phyloP scores from a whole-genome alignment of 37 sponge, comb jelly and placozoan species.

The Aplysina aerophoba region DNA sequence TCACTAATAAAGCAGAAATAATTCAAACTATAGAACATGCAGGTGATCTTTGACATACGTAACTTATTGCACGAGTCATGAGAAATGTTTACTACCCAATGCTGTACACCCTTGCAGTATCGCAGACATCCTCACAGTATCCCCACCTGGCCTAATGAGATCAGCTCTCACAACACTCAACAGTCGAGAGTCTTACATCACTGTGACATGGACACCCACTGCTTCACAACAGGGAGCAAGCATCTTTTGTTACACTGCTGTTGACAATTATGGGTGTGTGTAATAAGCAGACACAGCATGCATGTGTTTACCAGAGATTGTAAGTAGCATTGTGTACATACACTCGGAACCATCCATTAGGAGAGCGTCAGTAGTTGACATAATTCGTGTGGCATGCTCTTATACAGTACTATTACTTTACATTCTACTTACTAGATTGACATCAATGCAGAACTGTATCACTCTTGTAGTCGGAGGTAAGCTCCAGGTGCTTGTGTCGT shows the following conservation, averaged over 20 bases:
- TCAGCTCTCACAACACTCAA: background rate
- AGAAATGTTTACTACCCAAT: no score
- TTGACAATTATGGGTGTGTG: slow-evolving; percentile 30
- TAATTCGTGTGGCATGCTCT: background rate
- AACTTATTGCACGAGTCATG: no score
- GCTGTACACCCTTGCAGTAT: slow-evolving; percentile 37
- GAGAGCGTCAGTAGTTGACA: background rate
- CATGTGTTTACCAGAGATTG: background rate
- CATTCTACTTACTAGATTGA: background rate
- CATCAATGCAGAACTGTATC: slow-evolving; percentile 22
- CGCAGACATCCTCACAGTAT: slow-evolving; percentile 32
- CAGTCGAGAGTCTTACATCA: slow-evolving; percentile 19
- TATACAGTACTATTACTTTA: no score
- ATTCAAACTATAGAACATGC: no score
- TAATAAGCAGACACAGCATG: no score
- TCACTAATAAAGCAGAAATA: no score
- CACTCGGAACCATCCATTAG: background rate
- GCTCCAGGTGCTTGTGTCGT: no score
- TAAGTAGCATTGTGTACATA: background rate
- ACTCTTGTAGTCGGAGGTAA: slow-evolving; percentile 47
- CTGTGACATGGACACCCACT: slow-evolving; percentile 46
- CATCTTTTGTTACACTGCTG: slow-evolving; percentile 44
- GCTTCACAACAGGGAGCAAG: slow-evolving; percentile 28
- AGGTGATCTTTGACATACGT: no score
- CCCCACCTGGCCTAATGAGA: slow-evolving; percentile 39